A percentile compares a stretch with the other conserved stretches of the same genome.
Conservation (phyloP, 2,888 invertebrate species). For the Leptodirus hochenwartii region DNA sequence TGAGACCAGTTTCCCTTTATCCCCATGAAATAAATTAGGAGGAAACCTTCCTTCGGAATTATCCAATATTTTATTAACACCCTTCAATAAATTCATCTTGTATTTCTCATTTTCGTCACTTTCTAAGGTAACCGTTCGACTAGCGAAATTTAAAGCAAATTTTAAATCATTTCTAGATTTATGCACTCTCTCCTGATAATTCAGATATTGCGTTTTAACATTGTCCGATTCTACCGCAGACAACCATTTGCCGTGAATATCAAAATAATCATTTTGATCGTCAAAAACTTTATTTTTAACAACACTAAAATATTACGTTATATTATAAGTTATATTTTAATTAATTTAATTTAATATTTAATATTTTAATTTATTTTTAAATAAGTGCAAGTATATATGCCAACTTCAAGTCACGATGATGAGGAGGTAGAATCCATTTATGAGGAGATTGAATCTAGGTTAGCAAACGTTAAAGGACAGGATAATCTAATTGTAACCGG, state of each 20-base stretch:
- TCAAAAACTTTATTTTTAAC: constrained; percentile 68
- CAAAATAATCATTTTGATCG: constrained; percentile 89
- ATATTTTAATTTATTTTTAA: not conserved
- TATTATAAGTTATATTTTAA: constrained; percentile 9
- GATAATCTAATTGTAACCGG: too few relatives aligned
- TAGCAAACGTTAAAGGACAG: too few relatives aligned
- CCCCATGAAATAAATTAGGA: constrained; percentile 16
- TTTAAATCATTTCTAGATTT: constrained; percentile 21
- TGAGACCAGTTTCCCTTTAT: constrained; percentile 18
- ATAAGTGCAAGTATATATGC: not conserved
- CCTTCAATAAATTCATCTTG: constrained; percentile 14
- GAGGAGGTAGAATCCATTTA: not conserved
- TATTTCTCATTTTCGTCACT: constrained; percentile 17
- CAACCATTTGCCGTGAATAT: constrained; percentile 67
- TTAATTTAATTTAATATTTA: not conserved
- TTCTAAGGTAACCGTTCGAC: constrained; percentile 16
- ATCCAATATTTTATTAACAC: constrained; percentile 16
- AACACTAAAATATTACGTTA: constrained; percentile 30
- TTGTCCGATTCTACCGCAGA: constrained; percentile 38
- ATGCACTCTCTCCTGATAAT: constrained; percentile 12
- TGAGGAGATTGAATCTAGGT: too few relatives aligned
- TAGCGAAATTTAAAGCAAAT: constrained; percentile 25
- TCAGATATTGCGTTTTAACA: constrained; percentile 17
- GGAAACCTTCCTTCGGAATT: constrained; percentile 15
- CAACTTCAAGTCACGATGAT: not conserved